phyloP scores from a whole-genome alignment of 2,797 vertebrate species.

The Muscicapa comitata region DNA sequence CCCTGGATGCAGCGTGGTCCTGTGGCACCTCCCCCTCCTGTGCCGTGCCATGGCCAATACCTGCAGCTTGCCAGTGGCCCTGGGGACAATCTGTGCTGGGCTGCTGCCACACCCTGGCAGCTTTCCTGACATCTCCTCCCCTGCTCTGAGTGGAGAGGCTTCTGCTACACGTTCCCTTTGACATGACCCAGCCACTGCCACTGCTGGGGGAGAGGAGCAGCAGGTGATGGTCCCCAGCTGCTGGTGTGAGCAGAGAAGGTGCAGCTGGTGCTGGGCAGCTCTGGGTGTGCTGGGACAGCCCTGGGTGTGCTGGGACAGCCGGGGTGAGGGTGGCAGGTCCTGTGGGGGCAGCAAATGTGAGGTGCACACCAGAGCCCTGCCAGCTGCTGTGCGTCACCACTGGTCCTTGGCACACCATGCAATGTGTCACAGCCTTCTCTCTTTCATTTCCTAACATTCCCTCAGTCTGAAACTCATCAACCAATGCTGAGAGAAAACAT shows the following conservation, averaged over 20 bases:
- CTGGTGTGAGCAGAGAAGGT: background rate
- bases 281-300: background rate
- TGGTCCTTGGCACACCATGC: background rate
- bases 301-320: background rate
- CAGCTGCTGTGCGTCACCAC: background rate
- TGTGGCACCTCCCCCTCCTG: background rate
- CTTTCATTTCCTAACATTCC: background rate
- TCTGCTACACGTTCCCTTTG: background rate
- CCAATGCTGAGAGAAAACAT: background rate
- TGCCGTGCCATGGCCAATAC: background rate
- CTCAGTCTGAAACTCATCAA: conserved; percentile 42
- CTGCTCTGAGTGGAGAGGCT: background rate
- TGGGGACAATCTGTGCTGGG: background rate
- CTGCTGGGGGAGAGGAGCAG: background rate
- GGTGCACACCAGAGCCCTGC: background rate
- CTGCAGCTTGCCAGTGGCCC: background rate
- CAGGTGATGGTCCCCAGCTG: background rate
- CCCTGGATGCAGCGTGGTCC: accelerated
- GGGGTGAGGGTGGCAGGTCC: accelerated
- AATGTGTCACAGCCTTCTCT: background rate
- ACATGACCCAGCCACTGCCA: accelerated
- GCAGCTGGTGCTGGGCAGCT: background rate
- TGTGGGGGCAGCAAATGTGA: background rate
- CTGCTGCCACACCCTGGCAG: too few relatives aligned
- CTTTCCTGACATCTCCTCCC: background rate